Evolutionary conservation across 2,113 vertebrate genomes (phyloP).

Genomic region (Megaptera novaeangliae): DNA sequence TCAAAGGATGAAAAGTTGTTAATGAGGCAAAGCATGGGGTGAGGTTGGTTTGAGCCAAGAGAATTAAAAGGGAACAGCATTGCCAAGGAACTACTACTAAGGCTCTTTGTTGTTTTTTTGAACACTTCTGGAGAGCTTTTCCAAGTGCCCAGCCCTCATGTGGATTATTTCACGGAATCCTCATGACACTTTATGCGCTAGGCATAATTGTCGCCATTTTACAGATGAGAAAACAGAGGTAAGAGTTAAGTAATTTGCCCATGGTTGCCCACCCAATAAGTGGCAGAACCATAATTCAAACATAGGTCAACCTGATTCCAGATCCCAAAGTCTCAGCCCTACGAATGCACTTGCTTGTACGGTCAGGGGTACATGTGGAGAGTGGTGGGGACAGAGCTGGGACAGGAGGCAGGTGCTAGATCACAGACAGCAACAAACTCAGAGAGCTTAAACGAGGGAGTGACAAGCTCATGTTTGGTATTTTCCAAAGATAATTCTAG

Average conservation of each 20-base stretch:
- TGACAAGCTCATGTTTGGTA: not conserved
- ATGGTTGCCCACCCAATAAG: too few relatives aligned
- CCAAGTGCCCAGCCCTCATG: fast-evolving
- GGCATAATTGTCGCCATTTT: not conserved
- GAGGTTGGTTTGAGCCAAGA: not conserved
- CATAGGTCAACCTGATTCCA: not conserved
- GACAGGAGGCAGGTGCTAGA: not conserved
- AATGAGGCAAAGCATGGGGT: not conserved
- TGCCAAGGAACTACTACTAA: too few relatives aligned
- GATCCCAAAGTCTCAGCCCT: not conserved
- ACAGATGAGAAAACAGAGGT: not conserved
- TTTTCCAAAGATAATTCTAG: not conserved
- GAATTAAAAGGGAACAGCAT: not conserved
- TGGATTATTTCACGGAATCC: not conserved
- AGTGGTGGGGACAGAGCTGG: not conserved
- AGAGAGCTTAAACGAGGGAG: not conserved
- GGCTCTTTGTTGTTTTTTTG: too few relatives aligned
- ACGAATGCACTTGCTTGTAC: fast-evolving
- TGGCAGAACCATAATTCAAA: not conserved
- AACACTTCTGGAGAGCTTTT: not conserved
- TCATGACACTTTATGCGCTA: fast-evolving
- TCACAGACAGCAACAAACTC: not conserved
- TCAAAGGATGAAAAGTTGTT: not conserved
- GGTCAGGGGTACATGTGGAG: fast-evolving
- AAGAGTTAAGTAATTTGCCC: not conserved